phyloP scores from a whole-genome alignment of 2,797 vertebrate genomes.

The Ambastaia sidthimunki region DNA sequence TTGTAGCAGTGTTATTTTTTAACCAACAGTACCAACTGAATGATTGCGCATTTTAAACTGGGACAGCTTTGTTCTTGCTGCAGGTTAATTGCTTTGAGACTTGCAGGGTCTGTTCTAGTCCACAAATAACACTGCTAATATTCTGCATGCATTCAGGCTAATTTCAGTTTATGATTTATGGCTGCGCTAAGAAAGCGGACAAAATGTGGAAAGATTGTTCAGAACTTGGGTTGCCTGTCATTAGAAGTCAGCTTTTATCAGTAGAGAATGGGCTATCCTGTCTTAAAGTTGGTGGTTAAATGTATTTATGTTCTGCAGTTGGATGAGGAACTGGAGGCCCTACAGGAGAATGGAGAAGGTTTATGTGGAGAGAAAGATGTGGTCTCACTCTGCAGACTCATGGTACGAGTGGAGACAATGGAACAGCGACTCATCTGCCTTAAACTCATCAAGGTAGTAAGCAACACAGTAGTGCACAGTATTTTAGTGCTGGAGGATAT shows the following conservation, averaged over 20 bases:
- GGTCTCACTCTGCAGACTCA: conserved; percentile 92
- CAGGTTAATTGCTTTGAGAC: conserved; percentile 62
- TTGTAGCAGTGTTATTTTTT: not conserved
- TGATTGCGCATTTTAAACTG: conserved; percentile 48
- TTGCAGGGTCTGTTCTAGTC: conserved; percentile 40
- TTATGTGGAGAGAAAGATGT: conserved; percentile 95
- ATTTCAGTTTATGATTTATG: conserved; percentile 45
- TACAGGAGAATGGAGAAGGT: conserved; percentile 95
- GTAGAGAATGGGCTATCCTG: not conserved
- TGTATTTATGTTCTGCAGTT: conserved; percentile 75
- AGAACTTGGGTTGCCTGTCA: not conserved
- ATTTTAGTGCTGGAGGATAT: not conserved
- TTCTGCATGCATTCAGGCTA: conserved; percentile 45
- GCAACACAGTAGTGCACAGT: not conserved
- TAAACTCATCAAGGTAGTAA: conserved; percentile 91
- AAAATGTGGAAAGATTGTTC: not conserved
- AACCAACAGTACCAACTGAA: conserved; percentile 7
- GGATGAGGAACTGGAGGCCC: conserved; percentile 94
- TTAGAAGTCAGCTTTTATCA: not conserved
- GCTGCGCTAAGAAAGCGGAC: not conserved
- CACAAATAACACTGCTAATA: conserved; percentile 54
- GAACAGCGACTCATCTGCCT: conserved; percentile 98
- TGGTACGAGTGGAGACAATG: conserved; percentile 96
- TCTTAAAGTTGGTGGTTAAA: not conserved
- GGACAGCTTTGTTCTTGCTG: conserved; percentile 55